phyloP scores from a whole-genome alignment of 1,140 invertebrate species.

The Drosophila navojoa region DNA sequence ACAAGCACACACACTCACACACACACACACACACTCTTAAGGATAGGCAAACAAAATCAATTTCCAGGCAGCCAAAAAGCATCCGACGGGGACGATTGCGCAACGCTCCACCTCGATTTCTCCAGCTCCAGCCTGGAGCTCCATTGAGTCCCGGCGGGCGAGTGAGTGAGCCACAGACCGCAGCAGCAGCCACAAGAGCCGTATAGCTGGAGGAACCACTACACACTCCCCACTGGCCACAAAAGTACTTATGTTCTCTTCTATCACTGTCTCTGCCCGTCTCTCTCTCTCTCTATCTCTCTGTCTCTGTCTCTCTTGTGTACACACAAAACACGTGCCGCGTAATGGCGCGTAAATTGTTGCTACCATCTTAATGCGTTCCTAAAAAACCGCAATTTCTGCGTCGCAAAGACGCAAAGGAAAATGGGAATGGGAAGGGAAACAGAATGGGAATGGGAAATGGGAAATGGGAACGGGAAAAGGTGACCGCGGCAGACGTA shows the following conservation, averaged over 20 bases:
- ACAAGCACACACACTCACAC: slow-evolving; percentile 19
- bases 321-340: slow-evolving; percentile 41
- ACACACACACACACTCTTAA: slow-evolving; percentile 2
- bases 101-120: slow-evolving; percentile 1
- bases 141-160: background rate
- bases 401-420: slow-evolving; percentile 28
- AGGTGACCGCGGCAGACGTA: slow-evolving; percentile 14
- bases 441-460: too few relatives aligned
- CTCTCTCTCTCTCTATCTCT: slow-evolving; percentile 1
- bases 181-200: slow-evolving; percentile 13
- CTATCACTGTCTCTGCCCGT: background rate
- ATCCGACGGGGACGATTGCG: slow-evolving; percentile 36
- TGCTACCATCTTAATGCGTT: slow-evolving; percentile 73
- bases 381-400: slow-evolving; percentile 68
- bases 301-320: background rate
- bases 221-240: slow-evolving; percentile 20
- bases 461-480: background rate
- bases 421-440: background rate
- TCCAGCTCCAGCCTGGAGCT: background rate
- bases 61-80: slow-evolving; percentile 59
- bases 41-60: slow-evolving; percentile 64
- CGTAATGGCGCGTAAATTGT: slow-evolving; percentile 77
- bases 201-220: background rate
- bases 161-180: slow-evolving; percentile 4
- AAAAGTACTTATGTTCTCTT: slow-evolving; percentile 24